Evolutionary conservation across 2,888 invertebrate genomes (phyloP), one percentile per base, ranked within the genome.

Genomic region (Keiferia lycopersicella): DNA sequence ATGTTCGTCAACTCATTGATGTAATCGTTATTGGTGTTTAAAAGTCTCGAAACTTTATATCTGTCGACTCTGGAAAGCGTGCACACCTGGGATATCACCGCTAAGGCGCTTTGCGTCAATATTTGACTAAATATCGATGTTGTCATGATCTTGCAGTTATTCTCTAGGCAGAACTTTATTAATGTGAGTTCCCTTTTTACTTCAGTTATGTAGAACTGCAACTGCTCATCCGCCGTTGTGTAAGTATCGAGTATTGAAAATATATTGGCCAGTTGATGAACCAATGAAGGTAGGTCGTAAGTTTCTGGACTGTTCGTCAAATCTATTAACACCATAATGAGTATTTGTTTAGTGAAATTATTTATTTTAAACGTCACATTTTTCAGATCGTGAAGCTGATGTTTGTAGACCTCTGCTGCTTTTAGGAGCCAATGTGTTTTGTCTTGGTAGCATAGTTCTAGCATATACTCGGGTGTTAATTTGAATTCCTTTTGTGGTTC

Each of bases 81-180:
- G 71, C 92, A 92, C 22, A 88, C 88, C 76, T 92, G 92, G n/a
- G 92, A 90, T 81, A 92, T 86, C 58, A 92, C 86, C 68, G 91
- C 89, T 62, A 92, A 73, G 67, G 92, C 91, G 76, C 92, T 92
- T 71, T 91, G 87, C 63, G 84, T 77, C 68, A 91, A 72, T 16
- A 90, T 82, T 76, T 91, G 91, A 71, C 82, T 88, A 67, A 91
- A 91, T 75, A 91, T 86, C 48, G 88, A 87, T 53, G 91, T 91
- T n/a, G 88, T 87, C 84, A 91, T 84, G 62, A 92, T 88, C 78
- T 91, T 91, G 70, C 88, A 89, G 69, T 91, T 88, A 66, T 92
- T 92, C 72, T 91, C 91, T 59, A 91, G 77, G 69, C 92, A 92
- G 76, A 92, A 92, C 65, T 91, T 91, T 39, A 92, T 88, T 26